Conservation (phyloP, 2,113 vertebrate species). For the Strigops habroptila region DNA sequence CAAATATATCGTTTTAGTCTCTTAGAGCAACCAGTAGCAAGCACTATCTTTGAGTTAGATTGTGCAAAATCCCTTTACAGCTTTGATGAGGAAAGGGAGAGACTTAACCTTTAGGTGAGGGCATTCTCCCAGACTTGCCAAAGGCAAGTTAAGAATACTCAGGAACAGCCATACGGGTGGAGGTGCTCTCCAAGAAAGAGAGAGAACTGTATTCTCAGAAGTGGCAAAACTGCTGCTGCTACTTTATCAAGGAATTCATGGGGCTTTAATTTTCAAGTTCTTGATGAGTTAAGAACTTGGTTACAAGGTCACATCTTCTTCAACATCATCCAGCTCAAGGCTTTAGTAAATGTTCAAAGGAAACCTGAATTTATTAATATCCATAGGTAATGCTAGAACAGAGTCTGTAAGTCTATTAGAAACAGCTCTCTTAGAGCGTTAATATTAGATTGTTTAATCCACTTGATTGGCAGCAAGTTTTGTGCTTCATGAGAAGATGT, state of each 20-base stretch:
- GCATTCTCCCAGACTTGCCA: neutral
- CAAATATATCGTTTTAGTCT: neutral
- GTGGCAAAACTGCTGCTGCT: neutral
- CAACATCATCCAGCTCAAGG: neutral
- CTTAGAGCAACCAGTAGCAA: neutral
- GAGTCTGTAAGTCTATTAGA: neutral
- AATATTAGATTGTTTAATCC: neutral
- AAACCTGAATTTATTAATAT: neutral
- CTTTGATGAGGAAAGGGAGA: neutral
- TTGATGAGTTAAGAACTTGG: neutral
- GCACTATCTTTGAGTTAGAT: neutral
- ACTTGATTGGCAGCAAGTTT: neutral
- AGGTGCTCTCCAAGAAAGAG: neutral
- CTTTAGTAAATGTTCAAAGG: neutral
- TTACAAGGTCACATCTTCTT: neutral
- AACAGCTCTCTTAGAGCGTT: neutral
- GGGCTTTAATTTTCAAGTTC: neutral
- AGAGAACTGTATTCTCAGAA: neutral
- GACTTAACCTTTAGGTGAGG: neutral
- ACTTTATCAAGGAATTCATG: neutral
- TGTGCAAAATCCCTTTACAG: neutral
- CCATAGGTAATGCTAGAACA: neutral
- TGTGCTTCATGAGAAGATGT: neutral
- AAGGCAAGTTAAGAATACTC: neutral
- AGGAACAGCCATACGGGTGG: neutral